Conservation (phyloP, 1,140 invertebrate genomes). For the Aphaenogaster floridana region DNA sequence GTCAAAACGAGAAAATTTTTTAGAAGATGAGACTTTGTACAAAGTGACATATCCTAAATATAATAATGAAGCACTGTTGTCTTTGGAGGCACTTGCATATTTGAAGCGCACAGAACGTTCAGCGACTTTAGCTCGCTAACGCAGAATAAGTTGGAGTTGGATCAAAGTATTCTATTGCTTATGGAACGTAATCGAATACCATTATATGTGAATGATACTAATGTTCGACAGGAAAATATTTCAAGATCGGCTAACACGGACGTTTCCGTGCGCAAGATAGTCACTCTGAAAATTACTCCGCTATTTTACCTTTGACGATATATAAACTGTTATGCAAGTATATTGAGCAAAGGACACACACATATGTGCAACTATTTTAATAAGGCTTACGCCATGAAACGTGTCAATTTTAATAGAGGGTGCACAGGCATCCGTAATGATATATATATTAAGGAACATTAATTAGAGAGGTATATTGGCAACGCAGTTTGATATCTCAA, state of each 20-base stretch:
- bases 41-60: conserved; percentile 72
- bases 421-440: conserved; percentile 58
- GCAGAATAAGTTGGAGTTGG: not conserved
- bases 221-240: not conserved
- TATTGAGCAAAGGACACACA: conserved; percentile 10
- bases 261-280: conserved; percentile 13
- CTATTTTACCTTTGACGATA: conserved; percentile 47
- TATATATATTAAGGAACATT: conserved; percentile 44
- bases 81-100: conserved; percentile 46
- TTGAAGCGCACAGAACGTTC: conserved; percentile 70
- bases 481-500: conserved; percentile 65
- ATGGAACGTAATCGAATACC: not conserved
- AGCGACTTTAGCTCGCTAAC: conserved; percentile 26
- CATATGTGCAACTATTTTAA: conserved; percentile 66
- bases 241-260: not conserved
- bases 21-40: conserved; percentile 63
- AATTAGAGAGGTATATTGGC: conserved; percentile 24
- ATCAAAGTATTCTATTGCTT: conserved; percentile 43
- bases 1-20: conserved; percentile 46
- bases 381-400: conserved; percentile 63
- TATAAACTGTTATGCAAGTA: conserved; percentile 41
- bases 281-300: conserved; percentile 27
- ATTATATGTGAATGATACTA: not conserved
- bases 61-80: conserved; percentile 42
- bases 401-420: conserved; percentile 74